Base-by-base conservation (phyloP, 2,888 invertebrate genomes). In the Stenichneumon culpator region DNA sequence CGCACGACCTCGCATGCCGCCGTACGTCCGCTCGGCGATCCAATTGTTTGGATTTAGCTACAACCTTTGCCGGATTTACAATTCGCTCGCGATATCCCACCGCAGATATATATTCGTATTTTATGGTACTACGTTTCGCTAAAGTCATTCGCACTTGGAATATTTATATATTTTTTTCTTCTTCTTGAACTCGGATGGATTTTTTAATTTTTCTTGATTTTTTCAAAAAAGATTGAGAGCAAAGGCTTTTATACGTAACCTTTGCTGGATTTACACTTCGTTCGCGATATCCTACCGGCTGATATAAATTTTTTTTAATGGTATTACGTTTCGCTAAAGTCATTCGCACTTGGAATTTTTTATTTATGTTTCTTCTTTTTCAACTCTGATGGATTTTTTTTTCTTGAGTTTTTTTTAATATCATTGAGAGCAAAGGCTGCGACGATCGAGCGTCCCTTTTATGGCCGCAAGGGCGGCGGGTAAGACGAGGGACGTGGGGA, bases 21-120 rank as follows among this genome's bases (percentile, higher is more conserved):
- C 16, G 32, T n/a, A 3, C 63, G 28, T 63, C 32, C 28, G 25
- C 28, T 6, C 25, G 57, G 57, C 50, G 67, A 50, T 77, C 52
- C 65, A 67, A 77, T 77, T 57, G 39, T 57, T 68, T 54, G 19
- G 67, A 77, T 77, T 68, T 68, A 57, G 68, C 50, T 36, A 52
- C 50, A 36, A 77, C 39, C 54, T 54, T 0, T 16, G n/a, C 36
- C 36, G n/a, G 54, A 68, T 77, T 77, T 54, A 54, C 77, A 68
- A 68, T 68, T 68, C 44, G 54, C n/a, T 44, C 25, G 22, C 36
- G 36, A 77, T 39, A 39, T 39, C 39, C 2, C 2, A 39, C 39
- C 39, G 9, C 11, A 11, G 11, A 39, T 39, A 11, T 39, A 11
- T 54, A 39, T 67, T 25, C 22, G 54, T 60, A 52, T 25, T 32